Evolutionary conservation across 2,888 invertebrate species (phyloP), one percentile per base, ranked within the genome.

Genomic region (Tigriopus californicus): DNA sequence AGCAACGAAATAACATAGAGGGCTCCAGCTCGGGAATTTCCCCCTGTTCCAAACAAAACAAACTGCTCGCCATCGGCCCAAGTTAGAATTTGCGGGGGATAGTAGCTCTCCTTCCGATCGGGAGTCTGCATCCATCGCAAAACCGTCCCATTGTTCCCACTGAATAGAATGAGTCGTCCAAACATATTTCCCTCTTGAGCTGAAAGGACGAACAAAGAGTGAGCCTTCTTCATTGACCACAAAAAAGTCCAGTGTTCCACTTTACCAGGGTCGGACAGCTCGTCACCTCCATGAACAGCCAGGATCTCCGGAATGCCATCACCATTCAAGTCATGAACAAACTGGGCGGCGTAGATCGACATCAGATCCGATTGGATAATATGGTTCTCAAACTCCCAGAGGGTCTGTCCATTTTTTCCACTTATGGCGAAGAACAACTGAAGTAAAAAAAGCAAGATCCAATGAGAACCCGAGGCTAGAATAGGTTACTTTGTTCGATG

Each of bases 1-100:
- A 75, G 71, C 33, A 85, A 70, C 0, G 79, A 71, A 24, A 82
- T 74, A 2, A 76, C 72, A 68, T 81, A 85, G 15, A 87, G 73
- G 42, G 81, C 80, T 1, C 86, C 85, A 0, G 79, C 73, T 49
- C 81, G 77, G 47, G 79, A 79, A 64, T 83, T 82, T 2, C 82
- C 81, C 1, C 83, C 85, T 0, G 85, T 84, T 13, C 83, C 80
- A 66, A 83, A 79, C 57, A 86, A 68, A 42, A 85, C 74, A 56
- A 77, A 70, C 62, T 76, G 75, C 44, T 69, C 77, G n/a, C 80
- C 80, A 67, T 80, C 78, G 40, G 75, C 73, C 62, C 76, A 74
- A 1, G 75, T 74, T 6, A 82, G 65, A 20, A 81, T 68, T 68
- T 83, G 82, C 1, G 85, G 81, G 24, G 83, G 81, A 64, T 81